These are phyloP conservation scores for Schizopygopsis pylzovi DNA, from an alignment of 2,797 vertebrate species.

Conservation along the genomic window DNA sequence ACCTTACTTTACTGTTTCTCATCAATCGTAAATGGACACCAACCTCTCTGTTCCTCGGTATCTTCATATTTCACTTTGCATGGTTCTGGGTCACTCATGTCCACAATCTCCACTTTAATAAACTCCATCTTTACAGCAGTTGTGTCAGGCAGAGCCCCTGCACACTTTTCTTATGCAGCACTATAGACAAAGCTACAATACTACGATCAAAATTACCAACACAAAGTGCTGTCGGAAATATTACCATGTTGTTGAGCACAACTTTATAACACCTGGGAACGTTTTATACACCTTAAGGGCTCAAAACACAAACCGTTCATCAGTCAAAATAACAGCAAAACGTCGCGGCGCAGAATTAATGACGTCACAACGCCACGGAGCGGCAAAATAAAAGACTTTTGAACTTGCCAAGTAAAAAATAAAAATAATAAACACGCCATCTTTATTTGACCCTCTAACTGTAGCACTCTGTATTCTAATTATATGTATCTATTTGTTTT, in stretches of 20 bases:
- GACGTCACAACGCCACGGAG: neutral
- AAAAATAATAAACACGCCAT: neutral
- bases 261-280: neutral
- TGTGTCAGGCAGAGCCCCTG: too few relatives aligned
- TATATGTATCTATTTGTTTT: neutral
- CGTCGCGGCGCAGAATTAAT: neutral
- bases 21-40: neutral
- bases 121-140: constrained; percentile 2
- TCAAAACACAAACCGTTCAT: neutral
- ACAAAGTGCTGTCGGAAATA: neutral
- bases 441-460: neutral
- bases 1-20: neutral
- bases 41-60: neutral
- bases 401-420: neutral
- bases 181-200: neutral
- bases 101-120: constrained; percentile 18
- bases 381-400: constrained; percentile 17
- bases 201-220: neutral
- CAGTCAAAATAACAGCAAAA: too few relatives aligned
- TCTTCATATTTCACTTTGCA: constrained; percentile 16
- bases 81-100: neutral
- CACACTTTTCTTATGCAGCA: neutral
- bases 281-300: neutral
- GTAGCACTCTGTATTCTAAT: neutral
- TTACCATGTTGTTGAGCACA: neutral